phyloP scores from a whole-genome alignment of 2,113 vertebrate genomes.

The Hyperopisus bebe region DNA sequence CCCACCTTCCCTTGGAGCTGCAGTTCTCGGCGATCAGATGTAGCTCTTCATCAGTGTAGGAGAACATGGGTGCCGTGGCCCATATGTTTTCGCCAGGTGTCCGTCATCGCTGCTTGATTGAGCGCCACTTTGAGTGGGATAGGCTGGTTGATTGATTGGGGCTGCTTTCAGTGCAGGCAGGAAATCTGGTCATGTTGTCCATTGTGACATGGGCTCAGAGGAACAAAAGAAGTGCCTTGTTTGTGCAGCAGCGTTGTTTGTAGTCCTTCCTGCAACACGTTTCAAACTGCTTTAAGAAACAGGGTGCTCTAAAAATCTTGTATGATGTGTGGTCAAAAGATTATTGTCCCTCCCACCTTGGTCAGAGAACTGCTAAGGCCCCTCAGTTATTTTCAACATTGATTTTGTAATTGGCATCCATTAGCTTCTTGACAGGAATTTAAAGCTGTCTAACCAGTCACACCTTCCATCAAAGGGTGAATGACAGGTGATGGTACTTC shows the following conservation, averaged over 20 bases:
- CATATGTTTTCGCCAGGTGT: background rate
- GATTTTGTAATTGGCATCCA: constrained; percentile 28
- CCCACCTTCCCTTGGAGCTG: background rate
- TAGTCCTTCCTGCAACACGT: background rate
- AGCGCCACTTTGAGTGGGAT: background rate
- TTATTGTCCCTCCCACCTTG: background rate
- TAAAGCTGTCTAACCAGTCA: constrained; percentile 9
- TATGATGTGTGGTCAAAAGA: background rate
- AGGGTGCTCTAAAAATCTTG: background rate
- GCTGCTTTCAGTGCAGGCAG: background rate
- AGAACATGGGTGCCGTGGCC: background rate
- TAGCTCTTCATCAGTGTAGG: background rate
- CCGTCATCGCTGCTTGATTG: background rate
- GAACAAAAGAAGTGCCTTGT: background rate
- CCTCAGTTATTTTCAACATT: constrained; percentile 19
- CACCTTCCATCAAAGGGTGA: constrained; percentile 8
- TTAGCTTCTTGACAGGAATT: constrained; percentile 32
- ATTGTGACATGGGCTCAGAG: background rate
- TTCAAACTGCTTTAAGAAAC: background rate
- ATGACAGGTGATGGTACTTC: constrained; percentile 26
- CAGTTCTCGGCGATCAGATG: background rate
- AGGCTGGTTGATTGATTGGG: constrained; percentile 1
- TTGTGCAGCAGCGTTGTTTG: background rate
- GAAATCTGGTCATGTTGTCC: background rate
- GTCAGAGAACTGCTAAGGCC: background rate